These are phyloP conservation scores for Meda fulgida DNA, from an alignment of 2,797 vertebrate genomes.

Conservation along the genomic window DNA sequence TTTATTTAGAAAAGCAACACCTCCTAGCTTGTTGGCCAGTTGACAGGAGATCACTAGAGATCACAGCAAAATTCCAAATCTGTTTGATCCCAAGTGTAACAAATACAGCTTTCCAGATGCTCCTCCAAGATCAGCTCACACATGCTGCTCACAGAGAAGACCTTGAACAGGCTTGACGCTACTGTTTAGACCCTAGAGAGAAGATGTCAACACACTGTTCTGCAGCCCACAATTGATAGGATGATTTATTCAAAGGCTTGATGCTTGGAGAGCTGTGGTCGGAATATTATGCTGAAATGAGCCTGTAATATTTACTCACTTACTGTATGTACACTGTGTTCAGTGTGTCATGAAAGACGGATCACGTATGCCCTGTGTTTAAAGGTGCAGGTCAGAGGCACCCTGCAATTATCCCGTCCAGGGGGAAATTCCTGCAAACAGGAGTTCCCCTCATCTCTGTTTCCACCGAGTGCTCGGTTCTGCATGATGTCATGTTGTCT, in stretches of 20 bases:
- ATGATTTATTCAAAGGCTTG: constrained; percentile 3
- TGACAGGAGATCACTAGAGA: too few species aligned
- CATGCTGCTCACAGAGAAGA: constrained; percentile 1
- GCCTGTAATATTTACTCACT: constrained; percentile 1
- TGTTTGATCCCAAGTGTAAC: constrained; percentile 27
- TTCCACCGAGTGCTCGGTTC: neutral
- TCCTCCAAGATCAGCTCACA: constrained; percentile 16
- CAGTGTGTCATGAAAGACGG: neutral
- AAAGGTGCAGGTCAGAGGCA: constrained; percentile 33
- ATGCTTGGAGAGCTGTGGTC: neutral
- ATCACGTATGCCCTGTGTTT: neutral
- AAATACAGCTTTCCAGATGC: constrained; percentile 19
- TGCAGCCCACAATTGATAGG: neutral
- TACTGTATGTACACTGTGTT: neutral
- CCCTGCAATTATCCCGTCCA: constrained; percentile 44
- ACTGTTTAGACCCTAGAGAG: constrained; percentile 20
- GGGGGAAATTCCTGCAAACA: constrained; percentile 26
- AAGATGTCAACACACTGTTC: constrained; percentile 26
- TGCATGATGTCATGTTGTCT: constrained; percentile 49
- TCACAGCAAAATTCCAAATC: constrained; percentile 30
- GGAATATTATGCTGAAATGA: neutral
- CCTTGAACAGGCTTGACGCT: constrained; percentile 1
- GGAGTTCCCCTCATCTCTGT: constrained; percentile 45
- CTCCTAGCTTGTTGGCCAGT: too few species aligned
- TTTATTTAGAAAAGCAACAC: neutral